phyloP scores from a whole-genome alignment of 2,113 vertebrate genomes.

The Dipodomys stephensi region DNA sequence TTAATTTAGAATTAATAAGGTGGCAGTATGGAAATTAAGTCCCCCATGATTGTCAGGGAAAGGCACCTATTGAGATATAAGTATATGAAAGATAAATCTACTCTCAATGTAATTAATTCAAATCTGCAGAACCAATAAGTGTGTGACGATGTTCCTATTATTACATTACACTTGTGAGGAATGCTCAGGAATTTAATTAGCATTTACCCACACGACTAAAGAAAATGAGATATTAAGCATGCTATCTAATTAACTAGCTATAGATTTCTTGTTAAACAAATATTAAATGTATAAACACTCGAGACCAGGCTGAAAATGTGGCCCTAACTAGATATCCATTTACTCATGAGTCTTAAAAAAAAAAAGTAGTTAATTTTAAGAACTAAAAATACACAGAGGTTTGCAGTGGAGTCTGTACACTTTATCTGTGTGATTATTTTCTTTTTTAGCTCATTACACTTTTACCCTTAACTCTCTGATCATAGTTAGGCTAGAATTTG shows the following conservation, averaged over 20 bases:
- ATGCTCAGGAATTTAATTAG: slow-evolving; percentile 83
- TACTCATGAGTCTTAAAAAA: slow-evolving; percentile 45
- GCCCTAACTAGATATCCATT: slow-evolving; percentile 65
- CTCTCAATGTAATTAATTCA: slow-evolving; percentile 85
- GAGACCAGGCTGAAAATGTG: slow-evolving; percentile 68
- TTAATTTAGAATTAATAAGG: slow-evolving; percentile 84
- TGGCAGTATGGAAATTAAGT: slow-evolving; percentile 81
- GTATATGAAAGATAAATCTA: slow-evolving; percentile 85
- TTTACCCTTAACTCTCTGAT: not conserved
- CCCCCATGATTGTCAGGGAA: slow-evolving; percentile 74
- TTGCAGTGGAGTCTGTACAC: not conserved
- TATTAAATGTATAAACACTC: slow-evolving; percentile 80
- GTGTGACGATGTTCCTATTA: slow-evolving; percentile 74
- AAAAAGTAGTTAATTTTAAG: slow-evolving; percentile 37
- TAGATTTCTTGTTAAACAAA: slow-evolving; percentile 84
- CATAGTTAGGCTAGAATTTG: slow-evolving; percentile 36
- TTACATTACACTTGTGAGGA: slow-evolving; percentile 83
- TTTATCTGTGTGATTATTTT: not conserved
- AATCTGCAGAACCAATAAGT: slow-evolving; percentile 80
- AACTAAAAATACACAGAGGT: slow-evolving; percentile 31
- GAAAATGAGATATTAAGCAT: slow-evolving; percentile 82
- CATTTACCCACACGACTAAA: slow-evolving; percentile 78
- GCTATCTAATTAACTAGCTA: slow-evolving; percentile 81
- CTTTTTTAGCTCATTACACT: not conserved
- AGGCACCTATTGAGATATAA: slow-evolving; percentile 81